These are phyloP conservation scores for Stenodema calcarata DNA, from an alignment of 2,888 invertebrate genomes.

Conservation along the genomic window DNA sequence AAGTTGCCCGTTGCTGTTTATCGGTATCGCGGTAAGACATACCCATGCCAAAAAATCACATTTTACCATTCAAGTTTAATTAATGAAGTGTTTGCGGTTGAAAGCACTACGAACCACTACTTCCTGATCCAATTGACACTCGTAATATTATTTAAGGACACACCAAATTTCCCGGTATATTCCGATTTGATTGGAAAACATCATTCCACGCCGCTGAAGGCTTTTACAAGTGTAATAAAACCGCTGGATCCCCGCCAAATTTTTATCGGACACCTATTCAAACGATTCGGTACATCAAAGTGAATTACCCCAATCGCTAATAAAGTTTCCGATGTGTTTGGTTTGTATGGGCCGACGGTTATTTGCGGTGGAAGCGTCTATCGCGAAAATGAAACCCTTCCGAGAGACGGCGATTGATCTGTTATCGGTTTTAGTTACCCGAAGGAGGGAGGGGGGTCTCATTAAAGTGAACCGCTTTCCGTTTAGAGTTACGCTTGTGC, in stretches of 20 bases:
- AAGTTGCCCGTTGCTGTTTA: too few relatives aligned
- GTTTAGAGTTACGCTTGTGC: neutral
- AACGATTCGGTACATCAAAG: neutral
- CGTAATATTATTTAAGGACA: too few relatives aligned
- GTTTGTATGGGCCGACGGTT: neutral
- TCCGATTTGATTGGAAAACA: too few relatives aligned
- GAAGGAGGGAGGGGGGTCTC: neutral
- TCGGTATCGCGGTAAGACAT: too few relatives aligned
- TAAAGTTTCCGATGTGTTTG: neutral
- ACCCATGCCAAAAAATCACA: too few relatives aligned
- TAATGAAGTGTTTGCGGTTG: too few relatives aligned
- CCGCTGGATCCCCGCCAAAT: neutral
- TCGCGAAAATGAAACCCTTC: neutral
- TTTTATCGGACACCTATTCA: neutral
- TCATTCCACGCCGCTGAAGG: too few relatives aligned
- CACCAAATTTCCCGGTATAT: too few relatives aligned
- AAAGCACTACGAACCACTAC: too few relatives aligned
- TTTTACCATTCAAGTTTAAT: too few relatives aligned
- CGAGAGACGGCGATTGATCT: neutral
- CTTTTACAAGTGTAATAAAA: too few relatives aligned
- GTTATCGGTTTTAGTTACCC: neutral
- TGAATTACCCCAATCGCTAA: neutral
- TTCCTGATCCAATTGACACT: too few relatives aligned
- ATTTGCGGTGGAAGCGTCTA: neutral
- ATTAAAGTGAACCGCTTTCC: neutral